Percentiles rank a stretch among this genome's conserved stretches.
Evolutionary conservation across 2,888 invertebrate genomes (phyloP).

Genomic region (Tetrapedia diversipes): DNA sequence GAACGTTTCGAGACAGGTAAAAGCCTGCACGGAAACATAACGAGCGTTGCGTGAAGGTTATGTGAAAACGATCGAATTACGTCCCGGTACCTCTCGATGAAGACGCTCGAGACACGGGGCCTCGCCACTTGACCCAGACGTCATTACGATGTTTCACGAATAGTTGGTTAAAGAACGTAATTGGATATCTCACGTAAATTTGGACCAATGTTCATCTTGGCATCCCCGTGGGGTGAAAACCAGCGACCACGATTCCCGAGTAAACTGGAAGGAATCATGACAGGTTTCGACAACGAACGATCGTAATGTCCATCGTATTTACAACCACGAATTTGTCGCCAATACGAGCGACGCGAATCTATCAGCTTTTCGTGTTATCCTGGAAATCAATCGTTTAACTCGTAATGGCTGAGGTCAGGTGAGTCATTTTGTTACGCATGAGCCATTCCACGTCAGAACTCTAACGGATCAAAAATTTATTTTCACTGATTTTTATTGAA

Average conservation of each 20-base stretch:
- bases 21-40: conserved; percentile 64
- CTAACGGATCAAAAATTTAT: too few species aligned
- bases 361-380: not conserved
- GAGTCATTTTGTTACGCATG: too few species aligned
- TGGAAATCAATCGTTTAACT: too few species aligned
- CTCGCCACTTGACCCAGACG: conserved; percentile 61
- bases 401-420: too few species aligned
- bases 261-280: conserved; percentile 6
- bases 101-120: conserved; percentile 72
- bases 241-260: conserved; percentile 23
- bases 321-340: conserved; percentile 27
- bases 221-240: conserved; percentile 50
- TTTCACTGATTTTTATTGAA: too few species aligned
- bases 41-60: conserved; percentile 18
- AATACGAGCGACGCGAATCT: not conserved
- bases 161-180: conserved; percentile 51
- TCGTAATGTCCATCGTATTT: conserved; percentile 23
- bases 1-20: conserved; percentile 72
- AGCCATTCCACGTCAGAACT: too few species aligned
- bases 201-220: conserved; percentile 74
- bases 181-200: conserved; percentile 74
- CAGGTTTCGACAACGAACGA: conserved; percentile 48
- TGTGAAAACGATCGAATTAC: not conserved
- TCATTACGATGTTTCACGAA: conserved; percentile 45
- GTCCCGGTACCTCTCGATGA: conserved; percentile 72